Percentiles rank a stretch among this genome's conserved stretches.
Evolutionary conservation across 2,888 invertebrate genomes (phyloP).

Genomic region (Xanthorhoe designata): DNA sequence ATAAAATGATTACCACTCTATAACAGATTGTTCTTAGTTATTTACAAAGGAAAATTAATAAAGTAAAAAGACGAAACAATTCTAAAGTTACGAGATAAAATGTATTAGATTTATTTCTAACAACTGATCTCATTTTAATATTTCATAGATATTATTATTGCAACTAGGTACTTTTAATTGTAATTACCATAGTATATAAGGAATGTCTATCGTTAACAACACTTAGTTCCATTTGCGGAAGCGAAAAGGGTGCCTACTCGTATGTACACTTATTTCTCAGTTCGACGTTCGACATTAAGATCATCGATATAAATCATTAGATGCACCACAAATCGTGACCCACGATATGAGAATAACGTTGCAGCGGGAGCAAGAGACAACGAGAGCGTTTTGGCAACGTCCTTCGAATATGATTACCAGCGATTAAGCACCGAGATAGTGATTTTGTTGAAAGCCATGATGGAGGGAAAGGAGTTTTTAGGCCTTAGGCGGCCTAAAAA

Average conservation of each 20-base stretch:
- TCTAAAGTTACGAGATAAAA: slow-evolving; percentile 37
- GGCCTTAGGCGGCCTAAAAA: no score
- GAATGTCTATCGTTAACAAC: slow-evolving; percentile 2
- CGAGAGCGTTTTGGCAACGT: no score
- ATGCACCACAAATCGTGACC: no score
- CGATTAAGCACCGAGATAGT: no score
- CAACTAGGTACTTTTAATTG: slow-evolving; percentile 3
- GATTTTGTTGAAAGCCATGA: no score
- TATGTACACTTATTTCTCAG: background rate
- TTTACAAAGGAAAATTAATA: background rate
- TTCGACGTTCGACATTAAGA: background rate
- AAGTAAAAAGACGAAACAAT: slow-evolving; percentile 35
- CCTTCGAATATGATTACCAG: no score
- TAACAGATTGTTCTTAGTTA: background rate
- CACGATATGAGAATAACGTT: no score
- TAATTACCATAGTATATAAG: slow-evolving; percentile 1
- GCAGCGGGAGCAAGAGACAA: no score
- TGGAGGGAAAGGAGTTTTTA: no score
- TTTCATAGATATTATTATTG: slow-evolving; percentile 15
- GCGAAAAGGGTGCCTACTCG: background rate
- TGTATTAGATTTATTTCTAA: slow-evolving; percentile 32
- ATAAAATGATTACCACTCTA: no score
- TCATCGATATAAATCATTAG: no score
- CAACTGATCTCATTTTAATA: slow-evolving; percentile 22
- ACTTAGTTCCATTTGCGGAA: slow-evolving; percentile 10